Evolutionary conservation across 1,140 invertebrate species (phyloP).

Genomic region (Cheumatopsyche charites): DNA sequence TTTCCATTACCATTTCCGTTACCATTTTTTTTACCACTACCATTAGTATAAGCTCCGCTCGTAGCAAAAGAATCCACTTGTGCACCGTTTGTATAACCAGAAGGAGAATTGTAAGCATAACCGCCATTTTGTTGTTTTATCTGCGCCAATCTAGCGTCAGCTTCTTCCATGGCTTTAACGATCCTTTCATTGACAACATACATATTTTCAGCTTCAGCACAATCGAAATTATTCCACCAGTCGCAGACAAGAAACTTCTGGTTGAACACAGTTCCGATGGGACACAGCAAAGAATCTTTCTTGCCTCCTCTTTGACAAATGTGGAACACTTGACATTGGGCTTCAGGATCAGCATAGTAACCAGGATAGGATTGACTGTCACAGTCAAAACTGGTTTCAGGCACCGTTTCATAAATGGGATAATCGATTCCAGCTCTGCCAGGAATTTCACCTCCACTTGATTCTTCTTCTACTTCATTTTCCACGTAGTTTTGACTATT

Average conservation of each 20-base stretch:
- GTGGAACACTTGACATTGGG: slow-evolving; percentile 62
- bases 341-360: slow-evolving; percentile 62
- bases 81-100: slow-evolving; percentile 20
- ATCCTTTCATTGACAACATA: slow-evolving; percentile 45
- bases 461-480: slow-evolving; percentile 24
- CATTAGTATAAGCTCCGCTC: neutral
- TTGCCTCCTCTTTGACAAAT: slow-evolving; percentile 60
- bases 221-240: slow-evolving; percentile 66
- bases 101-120: slow-evolving; percentile 38
- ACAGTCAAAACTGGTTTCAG: slow-evolving; percentile 65
- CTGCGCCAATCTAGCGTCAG: slow-evolving; percentile 40
- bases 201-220: slow-evolving; percentile 51
- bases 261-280: slow-evolving; percentile 67
- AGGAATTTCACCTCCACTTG: slow-evolving; percentile 36
- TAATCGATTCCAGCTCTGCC: slow-evolving; percentile 62
- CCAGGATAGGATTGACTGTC: slow-evolving; percentile 58
- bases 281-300: slow-evolving; percentile 63
- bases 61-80: neutral
- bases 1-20: slow-evolving; percentile 22
- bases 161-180: slow-evolving; percentile 46
- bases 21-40: slow-evolving; percentile 36
- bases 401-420: slow-evolving; percentile 65
- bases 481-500: slow-evolving; percentile 1
- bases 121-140: slow-evolving; percentile 26
- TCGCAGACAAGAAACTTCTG: slow-evolving; percentile 63